Evolutionary conservation across 2,888 invertebrate species (phyloP).

Genomic region (Escarpia spicata): DNA sequence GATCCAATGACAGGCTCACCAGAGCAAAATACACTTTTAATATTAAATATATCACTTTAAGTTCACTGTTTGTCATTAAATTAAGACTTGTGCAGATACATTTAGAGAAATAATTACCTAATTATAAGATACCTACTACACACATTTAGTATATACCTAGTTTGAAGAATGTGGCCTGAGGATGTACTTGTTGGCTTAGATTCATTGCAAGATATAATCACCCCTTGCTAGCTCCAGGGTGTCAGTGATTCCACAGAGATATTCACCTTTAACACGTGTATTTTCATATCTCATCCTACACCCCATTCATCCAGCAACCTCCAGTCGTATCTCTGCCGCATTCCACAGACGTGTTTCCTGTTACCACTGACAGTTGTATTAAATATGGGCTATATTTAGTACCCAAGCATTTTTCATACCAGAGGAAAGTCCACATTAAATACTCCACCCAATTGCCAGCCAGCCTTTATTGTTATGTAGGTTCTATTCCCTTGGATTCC

Average conservation of each 20-base stretch:
- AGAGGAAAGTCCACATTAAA: too few species aligned
- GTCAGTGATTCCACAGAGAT: not conserved
- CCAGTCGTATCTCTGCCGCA: not conserved
- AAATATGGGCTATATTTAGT: not conserved
- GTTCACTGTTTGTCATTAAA: too few species aligned
- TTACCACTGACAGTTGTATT: not conserved
- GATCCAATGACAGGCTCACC: too few species aligned
- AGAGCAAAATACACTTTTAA: too few species aligned
- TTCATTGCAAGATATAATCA: not conserved
- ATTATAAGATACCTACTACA: not conserved
- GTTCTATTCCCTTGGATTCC: too few species aligned
- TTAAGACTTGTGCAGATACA: not conserved
- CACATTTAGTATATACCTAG: not conserved
- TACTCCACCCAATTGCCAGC: too few species aligned
- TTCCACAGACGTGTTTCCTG: not conserved
- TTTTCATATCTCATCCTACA: not conserved
- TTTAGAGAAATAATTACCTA: not conserved
- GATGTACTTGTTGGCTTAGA: not conserved
- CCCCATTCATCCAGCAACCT: not conserved
- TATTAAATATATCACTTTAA: too few species aligned
- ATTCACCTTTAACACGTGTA: not conserved
- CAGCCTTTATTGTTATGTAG: too few species aligned
- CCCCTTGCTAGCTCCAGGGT: not conserved
- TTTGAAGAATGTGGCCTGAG: not conserved
- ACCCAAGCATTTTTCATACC: too few species aligned